Conservation (phyloP, 1,140 invertebrate species). For the Ceratina japonica region DNA sequence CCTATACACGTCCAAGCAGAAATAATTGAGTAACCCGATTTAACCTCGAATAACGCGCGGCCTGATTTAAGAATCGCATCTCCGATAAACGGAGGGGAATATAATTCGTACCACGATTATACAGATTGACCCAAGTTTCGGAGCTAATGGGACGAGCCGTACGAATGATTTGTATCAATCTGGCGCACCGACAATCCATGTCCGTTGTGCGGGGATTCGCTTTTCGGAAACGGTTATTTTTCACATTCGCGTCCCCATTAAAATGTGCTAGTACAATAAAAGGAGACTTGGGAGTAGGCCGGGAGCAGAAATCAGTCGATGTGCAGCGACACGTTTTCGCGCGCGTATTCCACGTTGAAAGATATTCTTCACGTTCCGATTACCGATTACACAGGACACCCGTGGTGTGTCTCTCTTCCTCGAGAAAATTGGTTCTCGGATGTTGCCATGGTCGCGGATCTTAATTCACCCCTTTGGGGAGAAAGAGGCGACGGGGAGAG, state of each 20-base stretch:
- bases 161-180: too few species aligned
- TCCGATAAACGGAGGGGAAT: conserved; percentile 19
- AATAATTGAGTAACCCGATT: conserved; percentile 54
- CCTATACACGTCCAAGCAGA: conserved; percentile 27
- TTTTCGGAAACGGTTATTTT: background rate
- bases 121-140: too few species aligned
- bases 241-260: background rate
- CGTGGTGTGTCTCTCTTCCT: conserved; percentile 14
- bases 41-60: conserved; percentile 42
- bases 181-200: too few species aligned
- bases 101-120: background rate
- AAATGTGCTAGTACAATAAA: background rate
- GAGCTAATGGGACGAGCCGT: too few species aligned
- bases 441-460: conserved; percentile 29
- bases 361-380: conserved; percentile 17
- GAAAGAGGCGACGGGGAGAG: background rate
- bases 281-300: background rate
- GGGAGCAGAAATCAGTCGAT: conserved; percentile 24
- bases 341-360: conserved; percentile 3
- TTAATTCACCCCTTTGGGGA: conserved; percentile 42
- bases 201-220: background rate
- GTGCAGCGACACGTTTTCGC: conserved; percentile 32
- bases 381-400: conserved; percentile 14
- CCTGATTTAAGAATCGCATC: conserved; percentile 40
- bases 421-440: conserved; percentile 53